Evolutionary conservation across 2,888 invertebrate species (phyloP).

Genomic region (Nipponacmea schrenckii): DNA sequence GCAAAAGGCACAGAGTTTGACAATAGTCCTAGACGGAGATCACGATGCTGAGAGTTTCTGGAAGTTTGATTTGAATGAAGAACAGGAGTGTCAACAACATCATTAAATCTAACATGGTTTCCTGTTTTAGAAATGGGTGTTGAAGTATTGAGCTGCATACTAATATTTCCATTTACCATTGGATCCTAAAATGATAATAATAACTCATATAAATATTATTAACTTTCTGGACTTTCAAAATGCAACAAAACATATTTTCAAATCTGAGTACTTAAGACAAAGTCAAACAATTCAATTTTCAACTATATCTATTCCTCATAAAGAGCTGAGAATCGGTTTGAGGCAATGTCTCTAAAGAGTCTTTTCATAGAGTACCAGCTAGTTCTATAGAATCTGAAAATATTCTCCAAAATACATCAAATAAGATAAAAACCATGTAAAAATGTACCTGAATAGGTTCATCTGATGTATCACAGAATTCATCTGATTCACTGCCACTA

Average conservation of each 20-base stretch:
- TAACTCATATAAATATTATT: too few species aligned
- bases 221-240: too few species aligned
- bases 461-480: slow-evolving; percentile 63
- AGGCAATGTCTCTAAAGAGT: too few species aligned
- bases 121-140: slow-evolving; percentile 25
- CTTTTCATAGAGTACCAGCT: too few species aligned
- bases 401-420: too few species aligned
- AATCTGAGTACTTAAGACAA: too few species aligned
- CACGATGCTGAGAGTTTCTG: background rate
- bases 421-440: too few species aligned
- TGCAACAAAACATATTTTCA: too few species aligned
- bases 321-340: too few species aligned
- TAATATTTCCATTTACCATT: background rate
- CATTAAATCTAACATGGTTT: slow-evolving; percentile 32
- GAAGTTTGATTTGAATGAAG: slow-evolving; percentile 12
- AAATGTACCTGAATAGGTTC: slow-evolving; percentile 44
- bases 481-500: slow-evolving; percentile 46
- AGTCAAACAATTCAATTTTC: too few species aligned
- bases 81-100: slow-evolving; percentile 19
- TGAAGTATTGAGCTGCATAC: slow-evolving; percentile 16
- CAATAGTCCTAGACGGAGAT: slow-evolving; percentile 18
- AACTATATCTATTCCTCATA: too few species aligned
- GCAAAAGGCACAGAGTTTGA: slow-evolving; percentile 18
- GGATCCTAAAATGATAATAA: background rate
- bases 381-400: too few species aligned